phyloP scores from a whole-genome alignment of 2,797 vertebrate species.

The Anas capensis region DNA sequence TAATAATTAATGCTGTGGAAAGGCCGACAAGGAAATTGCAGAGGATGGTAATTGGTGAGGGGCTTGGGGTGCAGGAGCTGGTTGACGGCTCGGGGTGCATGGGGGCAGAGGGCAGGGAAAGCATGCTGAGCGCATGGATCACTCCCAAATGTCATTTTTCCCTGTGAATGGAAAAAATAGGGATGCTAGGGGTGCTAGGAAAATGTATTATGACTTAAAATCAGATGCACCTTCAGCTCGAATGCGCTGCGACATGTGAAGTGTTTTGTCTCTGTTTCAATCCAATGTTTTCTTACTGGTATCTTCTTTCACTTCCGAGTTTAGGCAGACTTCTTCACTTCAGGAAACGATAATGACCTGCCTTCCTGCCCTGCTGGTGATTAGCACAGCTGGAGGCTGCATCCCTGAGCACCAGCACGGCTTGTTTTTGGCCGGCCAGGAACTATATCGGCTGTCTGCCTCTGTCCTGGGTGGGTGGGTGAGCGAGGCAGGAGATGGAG shows the following conservation, averaged over 20 bases:
- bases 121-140: not conserved
- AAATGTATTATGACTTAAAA: conserved; percentile 17
- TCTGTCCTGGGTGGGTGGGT: not conserved
- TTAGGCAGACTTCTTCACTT: conserved; percentile 14
- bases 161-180: not conserved
- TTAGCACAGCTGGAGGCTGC: conserved; percentile 32
- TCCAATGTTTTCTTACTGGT: not conserved
- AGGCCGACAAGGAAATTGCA: not conserved
- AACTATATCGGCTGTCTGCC: not conserved
- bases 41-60: not conserved
- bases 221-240: not conserved
- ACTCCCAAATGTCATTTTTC: not conserved
- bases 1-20: not conserved
- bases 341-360: conserved; percentile 63
- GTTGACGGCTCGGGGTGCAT: accelerated
- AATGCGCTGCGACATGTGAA: not conserved
- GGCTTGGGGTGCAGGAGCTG: not conserved
- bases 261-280: not conserved
- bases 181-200: not conserved
- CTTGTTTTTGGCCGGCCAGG: not conserved
- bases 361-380: conserved; percentile 29
- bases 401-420: not conserved
- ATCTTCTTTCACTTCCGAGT: conserved; percentile 23
- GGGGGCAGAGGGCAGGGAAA: not conserved
- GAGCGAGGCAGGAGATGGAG: not conserved